phyloP scores from a whole-genome alignment of 2,888 invertebrate species.

The Calameuta pallipes region DNA sequence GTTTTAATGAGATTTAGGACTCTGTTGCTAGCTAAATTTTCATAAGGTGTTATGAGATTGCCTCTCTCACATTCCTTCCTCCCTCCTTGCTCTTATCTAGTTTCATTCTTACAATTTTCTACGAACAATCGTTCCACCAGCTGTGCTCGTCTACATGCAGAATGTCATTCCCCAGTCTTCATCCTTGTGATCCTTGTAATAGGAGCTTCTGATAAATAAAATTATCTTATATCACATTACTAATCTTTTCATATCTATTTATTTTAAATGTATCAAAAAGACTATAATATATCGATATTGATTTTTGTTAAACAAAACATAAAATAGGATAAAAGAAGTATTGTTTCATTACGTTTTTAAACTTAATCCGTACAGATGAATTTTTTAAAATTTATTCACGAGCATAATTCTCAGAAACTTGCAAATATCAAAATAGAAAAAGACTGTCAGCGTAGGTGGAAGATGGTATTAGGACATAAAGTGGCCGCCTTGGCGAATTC shows the following conservation, averaged over 20 bases:
- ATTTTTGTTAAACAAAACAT: background rate
- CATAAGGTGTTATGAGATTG: conserved; percentile 50
- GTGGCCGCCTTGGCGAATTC: conserved; percentile 44
- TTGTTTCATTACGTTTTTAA: background rate
- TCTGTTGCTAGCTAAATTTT: conserved; percentile 56
- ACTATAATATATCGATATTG: background rate
- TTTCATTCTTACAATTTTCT: background rate
- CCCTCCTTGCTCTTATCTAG: conserved; percentile 5
- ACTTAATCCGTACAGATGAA: background rate
- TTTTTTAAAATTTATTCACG: background rate
- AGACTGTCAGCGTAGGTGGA: background rate
- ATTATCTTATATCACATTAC: background rate
- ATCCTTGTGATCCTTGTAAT: background rate
- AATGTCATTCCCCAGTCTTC: background rate
- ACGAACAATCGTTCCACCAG: background rate
- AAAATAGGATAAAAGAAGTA: background rate
- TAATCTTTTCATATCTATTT: background rate
- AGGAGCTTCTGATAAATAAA: background rate
- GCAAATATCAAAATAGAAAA: background rate
- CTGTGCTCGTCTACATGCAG: background rate
- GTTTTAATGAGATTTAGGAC: conserved; percentile 63
- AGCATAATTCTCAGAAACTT: background rate
- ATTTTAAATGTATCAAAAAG: background rate
- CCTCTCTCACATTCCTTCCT: conserved; percentile 29
- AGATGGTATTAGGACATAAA: conserved; percentile 39